Evolutionary conservation across 2,797 vertebrate genomes (phyloP).

Genomic region (Champsocephalus esox): DNA sequence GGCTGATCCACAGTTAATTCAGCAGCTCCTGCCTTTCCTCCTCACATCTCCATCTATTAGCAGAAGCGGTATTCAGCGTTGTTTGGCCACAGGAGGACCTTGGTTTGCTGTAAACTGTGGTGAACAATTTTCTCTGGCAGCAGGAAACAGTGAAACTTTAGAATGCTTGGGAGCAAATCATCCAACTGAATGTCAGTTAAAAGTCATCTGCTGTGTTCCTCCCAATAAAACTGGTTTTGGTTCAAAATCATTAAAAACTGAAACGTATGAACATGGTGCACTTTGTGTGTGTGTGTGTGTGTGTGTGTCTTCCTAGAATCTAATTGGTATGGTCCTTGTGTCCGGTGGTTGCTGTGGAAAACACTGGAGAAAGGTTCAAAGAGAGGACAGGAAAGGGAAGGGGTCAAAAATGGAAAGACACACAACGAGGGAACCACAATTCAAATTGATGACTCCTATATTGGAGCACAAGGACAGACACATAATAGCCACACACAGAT

Average conservation of each 20-base stretch:
- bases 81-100: conserved; percentile 16
- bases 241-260: conserved; percentile 8
- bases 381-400: conserved; percentile 75
- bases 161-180: conserved; percentile 34
- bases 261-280: conserved; percentile 1
- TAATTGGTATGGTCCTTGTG: conserved; percentile 70
- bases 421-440: conserved; percentile 11
- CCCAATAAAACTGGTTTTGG: conserved; percentile 1
- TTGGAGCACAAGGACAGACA: conserved; percentile 20
- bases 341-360: conserved; percentile 56
- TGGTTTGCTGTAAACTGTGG: conserved; percentile 21
- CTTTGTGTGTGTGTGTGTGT: background rate
- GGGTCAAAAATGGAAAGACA: conserved; percentile 13
- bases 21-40: conserved; percentile 17
- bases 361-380: conserved; percentile 77
- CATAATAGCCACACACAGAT: conserved; percentile 31
- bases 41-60: conserved; percentile 31
- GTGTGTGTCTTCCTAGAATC: conserved; percentile 15
- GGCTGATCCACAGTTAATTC: conserved; percentile 17
- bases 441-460: conserved; percentile 37
- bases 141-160: conserved; percentile 27
- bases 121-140: conserved; percentile 30
- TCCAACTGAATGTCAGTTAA: conserved; percentile 39
- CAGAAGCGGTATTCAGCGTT: conserved; percentile 13
- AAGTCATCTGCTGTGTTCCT: conserved; percentile 14